A percentile compares a stretch with the other conserved stretches of the same genome.
These are phyloP conservation scores for Xanthorhoe designata DNA, from an alignment of 2,888 invertebrate genomes.

Conservation along the genomic window DNA sequence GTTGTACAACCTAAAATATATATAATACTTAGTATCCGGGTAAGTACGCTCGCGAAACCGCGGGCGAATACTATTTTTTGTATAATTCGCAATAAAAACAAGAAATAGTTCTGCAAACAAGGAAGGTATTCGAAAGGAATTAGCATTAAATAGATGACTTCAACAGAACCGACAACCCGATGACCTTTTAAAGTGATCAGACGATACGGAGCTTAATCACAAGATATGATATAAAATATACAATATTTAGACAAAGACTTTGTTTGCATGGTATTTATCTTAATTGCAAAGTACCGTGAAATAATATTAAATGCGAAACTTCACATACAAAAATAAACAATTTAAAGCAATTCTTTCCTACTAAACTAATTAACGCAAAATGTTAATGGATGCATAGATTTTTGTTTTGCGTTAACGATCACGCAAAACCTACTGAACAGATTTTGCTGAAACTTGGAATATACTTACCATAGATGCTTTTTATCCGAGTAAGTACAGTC, in stretches of 20 bases:
- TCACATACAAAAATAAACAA: not conserved
- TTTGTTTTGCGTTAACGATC: no score
- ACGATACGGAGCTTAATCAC: slow-evolving; percentile 17
- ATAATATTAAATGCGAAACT: not conserved
- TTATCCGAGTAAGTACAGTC: no score
- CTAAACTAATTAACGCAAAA: no score
- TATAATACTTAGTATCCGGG: no score
- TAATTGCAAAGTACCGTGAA: not conserved
- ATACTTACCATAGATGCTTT: no score
- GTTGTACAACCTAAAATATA: no score
- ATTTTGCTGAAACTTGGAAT: no score
- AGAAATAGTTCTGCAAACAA: slow-evolving; percentile 20
- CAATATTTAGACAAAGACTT: slow-evolving; percentile 14
- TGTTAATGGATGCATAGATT: no score
- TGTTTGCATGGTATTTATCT: not conserved
- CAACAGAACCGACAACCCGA: slow-evolving; percentile 39
- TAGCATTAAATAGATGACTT: slow-evolving; percentile 41
- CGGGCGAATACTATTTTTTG: no score
- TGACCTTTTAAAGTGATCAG: slow-evolving; percentile 43
- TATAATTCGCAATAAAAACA: not conserved
- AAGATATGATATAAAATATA: slow-evolving; percentile 2
- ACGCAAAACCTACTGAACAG: no score
- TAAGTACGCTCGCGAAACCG: no score
- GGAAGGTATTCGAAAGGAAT: slow-evolving; percentile 29
- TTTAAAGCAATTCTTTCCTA: no score